Percentiles rank a stretch among this genome's conserved stretches.
Conservation (phyloP, 30 jellyfish, hydroid and myxozoan species). For the Nemopilema nomurai region DNA sequence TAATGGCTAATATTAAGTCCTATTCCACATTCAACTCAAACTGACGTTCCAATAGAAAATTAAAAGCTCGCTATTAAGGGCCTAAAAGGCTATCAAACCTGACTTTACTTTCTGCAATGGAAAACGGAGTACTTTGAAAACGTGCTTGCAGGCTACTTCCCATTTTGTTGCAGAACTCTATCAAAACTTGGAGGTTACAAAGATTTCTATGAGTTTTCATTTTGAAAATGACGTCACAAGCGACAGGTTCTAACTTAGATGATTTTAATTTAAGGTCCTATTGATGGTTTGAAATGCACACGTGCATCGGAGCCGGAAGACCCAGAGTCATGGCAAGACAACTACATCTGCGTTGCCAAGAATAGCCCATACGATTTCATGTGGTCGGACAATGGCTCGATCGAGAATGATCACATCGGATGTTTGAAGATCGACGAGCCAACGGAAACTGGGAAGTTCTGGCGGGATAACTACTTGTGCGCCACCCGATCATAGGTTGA, state of each 20-base stretch:
- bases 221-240: not conserved
- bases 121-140: no score
- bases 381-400: constrained; percentile 81
- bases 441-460: constrained; percentile 61
- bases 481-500: constrained; percentile 42
- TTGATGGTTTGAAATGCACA: constrained; percentile 66
- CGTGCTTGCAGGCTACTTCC: no score
- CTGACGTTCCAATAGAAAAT: no score
- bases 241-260: not conserved
- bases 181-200: no score
- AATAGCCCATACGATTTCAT: constrained; percentile 76
- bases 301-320: constrained; percentile 73
- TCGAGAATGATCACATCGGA: constrained; percentile 49
- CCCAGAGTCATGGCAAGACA: constrained; percentile 86
- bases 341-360: constrained; percentile 64
- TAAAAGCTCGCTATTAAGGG: no score
- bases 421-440: constrained; percentile 88
- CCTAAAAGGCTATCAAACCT: no score
- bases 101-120: no score
- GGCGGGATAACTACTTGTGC: constrained; percentile 78
- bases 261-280: constrained; percentile 38
- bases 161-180: no score
- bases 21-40: no score
- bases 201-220: no score
- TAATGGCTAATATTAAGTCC: no score